Evolutionary conservation across 1,140 invertebrate genomes (phyloP).

Genomic region (Bacillus rossius): DNA sequence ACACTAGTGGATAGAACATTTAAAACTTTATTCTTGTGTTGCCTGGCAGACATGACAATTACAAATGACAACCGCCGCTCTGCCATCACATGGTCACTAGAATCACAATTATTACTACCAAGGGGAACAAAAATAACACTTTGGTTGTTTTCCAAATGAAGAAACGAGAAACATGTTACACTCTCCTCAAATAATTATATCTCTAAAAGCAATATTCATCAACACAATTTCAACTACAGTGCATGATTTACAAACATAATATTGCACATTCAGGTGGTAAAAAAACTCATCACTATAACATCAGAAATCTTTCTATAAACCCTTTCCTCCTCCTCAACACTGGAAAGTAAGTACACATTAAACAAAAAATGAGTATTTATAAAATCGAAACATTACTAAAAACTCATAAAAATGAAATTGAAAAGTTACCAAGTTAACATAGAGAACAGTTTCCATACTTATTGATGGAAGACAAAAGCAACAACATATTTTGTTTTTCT

Average conservation of each 20-base stretch:
- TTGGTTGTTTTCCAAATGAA: too few species aligned
- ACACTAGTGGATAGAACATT: too few species aligned
- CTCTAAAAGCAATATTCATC: slow-evolving; percentile 9
- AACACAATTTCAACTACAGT: slow-evolving; percentile 16
- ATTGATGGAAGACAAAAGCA: slow-evolving; percentile 17
- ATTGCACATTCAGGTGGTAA: slow-evolving; percentile 16
- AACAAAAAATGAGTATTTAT: slow-evolving; percentile 7
- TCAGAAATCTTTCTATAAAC: background rate
- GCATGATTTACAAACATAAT: slow-evolving; percentile 13
- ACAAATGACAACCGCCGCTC: too few species aligned
- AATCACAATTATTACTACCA: too few species aligned
- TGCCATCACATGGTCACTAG: too few species aligned
- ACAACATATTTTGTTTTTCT: slow-evolving; percentile 7
- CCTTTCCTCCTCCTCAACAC: background rate
- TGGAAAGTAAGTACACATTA: background rate
- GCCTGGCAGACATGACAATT: too few species aligned
- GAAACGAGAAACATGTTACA: too few species aligned
- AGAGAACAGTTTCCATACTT: background rate
- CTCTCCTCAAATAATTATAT: background rate
- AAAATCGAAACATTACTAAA: slow-evolving; percentile 10
- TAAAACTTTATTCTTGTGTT: too few species aligned
- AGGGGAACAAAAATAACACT: too few species aligned
- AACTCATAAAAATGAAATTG: slow-evolving; percentile 3
- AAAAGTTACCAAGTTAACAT: background rate
- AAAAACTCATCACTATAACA: slow-evolving; percentile 15